Conservation (phyloP, 2,888 invertebrate species). For the Parnassius smintheus region DNA sequence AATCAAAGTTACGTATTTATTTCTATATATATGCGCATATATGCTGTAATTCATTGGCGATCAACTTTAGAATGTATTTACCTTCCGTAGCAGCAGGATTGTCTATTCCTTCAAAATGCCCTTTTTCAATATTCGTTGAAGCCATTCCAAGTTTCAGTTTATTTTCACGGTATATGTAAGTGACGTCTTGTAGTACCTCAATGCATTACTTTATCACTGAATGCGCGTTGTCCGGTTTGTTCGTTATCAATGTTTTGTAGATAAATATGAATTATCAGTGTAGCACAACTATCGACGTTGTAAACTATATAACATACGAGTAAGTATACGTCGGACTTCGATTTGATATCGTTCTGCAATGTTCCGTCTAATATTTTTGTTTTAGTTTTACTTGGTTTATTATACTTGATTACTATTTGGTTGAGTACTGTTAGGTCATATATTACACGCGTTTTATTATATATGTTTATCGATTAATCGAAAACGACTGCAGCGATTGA, state of each 20-base stretch:
- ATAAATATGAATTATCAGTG: slow-evolving; percentile 43
- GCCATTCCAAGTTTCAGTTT: slow-evolving; percentile 47
- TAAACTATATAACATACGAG: slow-evolving; percentile 7
- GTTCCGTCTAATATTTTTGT: not conserved
- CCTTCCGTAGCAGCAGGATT: slow-evolving; percentile 57
- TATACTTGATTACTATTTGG: not conserved
- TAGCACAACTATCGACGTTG: slow-evolving; percentile 20
- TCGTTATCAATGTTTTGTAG: slow-evolving; percentile 47
- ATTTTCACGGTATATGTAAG: slow-evolving; percentile 29
- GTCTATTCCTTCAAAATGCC: slow-evolving; percentile 46
- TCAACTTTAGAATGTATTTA: slow-evolving; percentile 33
- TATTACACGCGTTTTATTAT: no score
- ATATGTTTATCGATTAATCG: no score
- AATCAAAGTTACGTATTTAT: no score
- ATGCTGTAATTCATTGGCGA: no score
- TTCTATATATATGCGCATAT: no score
- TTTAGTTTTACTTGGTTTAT: no score
- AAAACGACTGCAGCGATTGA: no score
- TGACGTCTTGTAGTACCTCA: slow-evolving; percentile 48
- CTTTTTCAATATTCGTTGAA: slow-evolving; percentile 19
- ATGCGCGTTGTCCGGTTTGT: slow-evolving; percentile 46
- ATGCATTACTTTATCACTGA: slow-evolving; percentile 51
- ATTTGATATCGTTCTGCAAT: slow-evolving; percentile 4
- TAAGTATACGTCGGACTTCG: not conserved
- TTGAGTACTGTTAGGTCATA: no score